These are phyloP conservation scores for Galemys pyrenaicus DNA, from an alignment of 2,113 vertebrate genomes.

Conservation along the genomic window DNA sequence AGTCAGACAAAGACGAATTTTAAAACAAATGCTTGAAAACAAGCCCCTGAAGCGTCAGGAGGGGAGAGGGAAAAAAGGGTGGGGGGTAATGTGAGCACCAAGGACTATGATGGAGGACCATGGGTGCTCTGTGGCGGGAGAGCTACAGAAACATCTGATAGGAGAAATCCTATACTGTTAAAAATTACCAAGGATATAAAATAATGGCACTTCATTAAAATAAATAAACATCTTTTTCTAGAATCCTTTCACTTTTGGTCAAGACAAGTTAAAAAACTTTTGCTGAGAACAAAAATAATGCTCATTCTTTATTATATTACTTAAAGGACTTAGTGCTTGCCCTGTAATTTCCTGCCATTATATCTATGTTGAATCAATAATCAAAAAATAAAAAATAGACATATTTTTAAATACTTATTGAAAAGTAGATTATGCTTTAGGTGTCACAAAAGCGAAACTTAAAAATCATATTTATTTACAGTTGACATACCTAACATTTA, in stretches of 20 bases:
- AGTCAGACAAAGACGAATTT: no score
- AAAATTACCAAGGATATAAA: no score
- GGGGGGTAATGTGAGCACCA: no score
- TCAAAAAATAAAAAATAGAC: neutral
- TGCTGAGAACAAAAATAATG: neutral
- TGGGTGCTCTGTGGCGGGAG: no score
- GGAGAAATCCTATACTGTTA: no score
- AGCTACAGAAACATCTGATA: no score
- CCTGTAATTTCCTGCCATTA: neutral
- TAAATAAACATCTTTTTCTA: neutral
- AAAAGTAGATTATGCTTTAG: neutral
- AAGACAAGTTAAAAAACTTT: neutral
- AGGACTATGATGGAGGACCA: no score
- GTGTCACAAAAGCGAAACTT: neutral
- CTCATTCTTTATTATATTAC: neutral
- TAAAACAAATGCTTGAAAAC: no score
- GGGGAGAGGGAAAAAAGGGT: no score
- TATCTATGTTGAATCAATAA: neutral
- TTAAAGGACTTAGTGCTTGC: neutral
- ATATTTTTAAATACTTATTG: neutral
- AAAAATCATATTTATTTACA: constrained; percentile 32
- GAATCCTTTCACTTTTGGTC: neutral
- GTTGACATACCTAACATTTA: neutral
- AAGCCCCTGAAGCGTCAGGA: no score
- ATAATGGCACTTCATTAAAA: neutral